Base-by-base conservation (phyloP, 2,888 invertebrate genomes). In the Drosophila diplacantha region DNA sequence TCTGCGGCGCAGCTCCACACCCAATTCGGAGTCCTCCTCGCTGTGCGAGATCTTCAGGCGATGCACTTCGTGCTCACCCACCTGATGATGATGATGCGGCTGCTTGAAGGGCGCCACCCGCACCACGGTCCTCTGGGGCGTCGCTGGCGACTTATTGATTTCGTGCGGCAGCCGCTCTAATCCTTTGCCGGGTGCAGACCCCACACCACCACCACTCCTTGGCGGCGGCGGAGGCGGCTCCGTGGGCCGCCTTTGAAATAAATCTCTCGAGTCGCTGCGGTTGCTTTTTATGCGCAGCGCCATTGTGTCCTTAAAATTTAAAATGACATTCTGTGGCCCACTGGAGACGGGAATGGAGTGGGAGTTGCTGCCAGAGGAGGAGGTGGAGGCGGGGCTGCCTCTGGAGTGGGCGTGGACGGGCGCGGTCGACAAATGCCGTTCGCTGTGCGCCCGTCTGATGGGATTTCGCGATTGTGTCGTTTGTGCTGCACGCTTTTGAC, bases 261-360 rank as follows among this genome's bases (percentile, higher is more conserved):
- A 90, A 87, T 91, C 91, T 85, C 92, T 90, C 22, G 91, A 90
- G 85, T 92, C 91, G 38, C 90, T 90, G 85, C 92, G 91, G 80
- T 89, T 89, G 71, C 89, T 89, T 86, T 91, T 92, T 54, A 92
- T 90, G 74, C 95, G 91, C 75, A 96, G 89, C 24, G 95, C 93
- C 93, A 95, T 96, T 26, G 95, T 95, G 87, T 96, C 96, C 85
- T 93, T 89, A 88, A 90, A 84, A 82, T 87, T 86, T 73, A 88
- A 81, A 79, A 81, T 84, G 75, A 85, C 83, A 80, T 73, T 74
- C 74, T 74, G 76, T 24, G 76, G 72, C 62, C 47, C 72, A 49
- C 50, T 31, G 61, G 50, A 58, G 57, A 66, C 35, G 41, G 62
- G 18, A 26, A 39, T 47, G 60, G 60, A 49, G 60, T 88, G 91